A percentile compares a stretch with the other conserved stretches of the same genome.
phyloP scores from a whole-genome alignment of 92 coral and sea anemone species.

The Zoanthus gigantus region DNA sequence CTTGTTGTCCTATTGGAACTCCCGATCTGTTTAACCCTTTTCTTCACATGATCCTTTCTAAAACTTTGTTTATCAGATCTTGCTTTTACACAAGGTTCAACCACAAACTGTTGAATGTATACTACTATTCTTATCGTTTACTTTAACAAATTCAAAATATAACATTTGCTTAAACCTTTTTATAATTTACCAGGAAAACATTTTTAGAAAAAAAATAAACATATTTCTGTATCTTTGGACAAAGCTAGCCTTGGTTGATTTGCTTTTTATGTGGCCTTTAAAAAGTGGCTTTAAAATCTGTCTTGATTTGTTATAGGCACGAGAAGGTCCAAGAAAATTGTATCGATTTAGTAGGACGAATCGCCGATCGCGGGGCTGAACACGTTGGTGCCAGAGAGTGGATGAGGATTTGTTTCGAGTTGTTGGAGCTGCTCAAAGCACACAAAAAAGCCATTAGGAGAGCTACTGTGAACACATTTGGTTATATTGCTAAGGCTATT shows the following conservation, averaged over 20 bases:
- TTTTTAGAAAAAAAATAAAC: no score
- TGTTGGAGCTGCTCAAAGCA: slow-evolving; percentile 95
- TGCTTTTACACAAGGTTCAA: no score
- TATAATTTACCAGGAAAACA: not conserved
- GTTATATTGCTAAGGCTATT: slow-evolving; percentile 98
- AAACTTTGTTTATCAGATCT: no score
- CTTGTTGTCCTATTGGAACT: no score
- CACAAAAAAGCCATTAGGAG: slow-evolving; percentile 99
- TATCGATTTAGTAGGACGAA: slow-evolving; percentile 97
- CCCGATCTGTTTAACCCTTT: no score
- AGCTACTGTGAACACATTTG: slow-evolving; percentile 99
- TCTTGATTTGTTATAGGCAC: slow-evolving; percentile 62
- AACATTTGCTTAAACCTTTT: not conserved
- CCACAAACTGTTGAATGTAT: no score
- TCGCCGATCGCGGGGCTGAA: slow-evolving; percentile 99
- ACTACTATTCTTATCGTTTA: no score
- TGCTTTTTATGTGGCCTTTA: not conserved
- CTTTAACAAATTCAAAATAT: not conserved
- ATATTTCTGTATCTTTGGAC: no score
- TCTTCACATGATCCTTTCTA: no score
- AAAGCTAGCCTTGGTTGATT: not conserved
- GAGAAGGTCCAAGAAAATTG: slow-evolving; percentile 99
- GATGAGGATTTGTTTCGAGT: slow-evolving; percentile 99
- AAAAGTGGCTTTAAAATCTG: not conserved
- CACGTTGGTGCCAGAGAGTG: slow-evolving; percentile 99